A percentile compares a stretch with the other conserved stretches of the same genome.
These are phyloP conservation scores for Halocynthia roretzi DNA, from an alignment of 23 tunicate genomes.

Conservation along the genomic window DNA sequence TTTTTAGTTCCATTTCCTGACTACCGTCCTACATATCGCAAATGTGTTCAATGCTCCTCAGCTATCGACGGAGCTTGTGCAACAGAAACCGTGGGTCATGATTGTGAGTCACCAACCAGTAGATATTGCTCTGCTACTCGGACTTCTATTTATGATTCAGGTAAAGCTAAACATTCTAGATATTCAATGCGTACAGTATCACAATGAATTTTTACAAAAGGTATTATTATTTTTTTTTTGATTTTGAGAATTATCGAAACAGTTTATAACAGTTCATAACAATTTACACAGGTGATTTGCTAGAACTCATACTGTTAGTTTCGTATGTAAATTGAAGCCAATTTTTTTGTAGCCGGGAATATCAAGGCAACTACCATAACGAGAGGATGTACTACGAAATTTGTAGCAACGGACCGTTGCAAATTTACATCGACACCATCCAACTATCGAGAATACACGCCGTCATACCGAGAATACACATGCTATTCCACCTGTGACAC, in stretches of 20 bases:
- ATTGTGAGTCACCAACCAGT: constrained; percentile 4
- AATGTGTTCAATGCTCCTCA: constrained; percentile 30
- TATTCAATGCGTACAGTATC: too few species aligned
- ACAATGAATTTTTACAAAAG: too few species aligned
- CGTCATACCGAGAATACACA: constrained; percentile 25
- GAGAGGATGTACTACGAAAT: constrained; percentile 29
- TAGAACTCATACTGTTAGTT: neutral
- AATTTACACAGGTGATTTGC: too few species aligned
- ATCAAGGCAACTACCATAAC: neutral
- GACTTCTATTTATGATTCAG: constrained; percentile 10
- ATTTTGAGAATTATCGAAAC: too few species aligned
- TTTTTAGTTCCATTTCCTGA: neutral
- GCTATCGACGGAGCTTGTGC: constrained; percentile 22
- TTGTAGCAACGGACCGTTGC: constrained; percentile 31
- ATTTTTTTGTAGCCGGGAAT: constrained; percentile 14
- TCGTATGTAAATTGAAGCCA: too few species aligned
- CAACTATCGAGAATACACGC: neutral
- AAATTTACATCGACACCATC: constrained; percentile 18
- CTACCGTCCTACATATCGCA: neutral
- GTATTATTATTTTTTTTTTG: too few species aligned
- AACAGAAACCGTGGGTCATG: constrained; percentile 6
- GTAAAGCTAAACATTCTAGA: neutral
- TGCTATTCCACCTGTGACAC: constrained; percentile 44
- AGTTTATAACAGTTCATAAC: too few species aligned
- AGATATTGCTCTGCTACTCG: constrained; percentile 19